Conservation (phyloP, 2,888 invertebrate genomes). For the Mythimna lalbum region DNA sequence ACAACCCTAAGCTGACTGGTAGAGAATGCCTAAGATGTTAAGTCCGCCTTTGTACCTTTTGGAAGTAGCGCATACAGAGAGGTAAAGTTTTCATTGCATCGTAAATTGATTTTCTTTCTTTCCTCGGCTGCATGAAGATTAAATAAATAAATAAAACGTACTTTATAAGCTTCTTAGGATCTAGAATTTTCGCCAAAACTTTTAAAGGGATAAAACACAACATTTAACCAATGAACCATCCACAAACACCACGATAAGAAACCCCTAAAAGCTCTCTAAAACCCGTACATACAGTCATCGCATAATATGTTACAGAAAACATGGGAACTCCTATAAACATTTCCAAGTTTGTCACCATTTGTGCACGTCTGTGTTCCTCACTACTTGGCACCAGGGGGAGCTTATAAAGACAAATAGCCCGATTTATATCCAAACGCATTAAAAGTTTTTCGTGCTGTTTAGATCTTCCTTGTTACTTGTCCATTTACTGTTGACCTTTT, state of each 20-base stretch:
- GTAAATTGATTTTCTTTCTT: too few species aligned
- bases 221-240: background rate
- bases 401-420: slow-evolving; percentile 84
- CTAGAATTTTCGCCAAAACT: background rate
- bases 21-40: too few species aligned
- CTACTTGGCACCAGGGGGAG: slow-evolving; percentile 68
- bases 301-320: slow-evolving; percentile 49
- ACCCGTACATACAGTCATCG: slow-evolving; percentile 27
- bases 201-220: background rate
- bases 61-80: too few species aligned
- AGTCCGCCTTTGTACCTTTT: too few species aligned
- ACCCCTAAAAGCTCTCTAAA: slow-evolving; percentile 28
- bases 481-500: slow-evolving; percentile 72
- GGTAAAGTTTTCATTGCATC: too few species aligned
- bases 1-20: too few species aligned
- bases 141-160: too few species aligned
- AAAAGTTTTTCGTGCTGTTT: slow-evolving; percentile 78
- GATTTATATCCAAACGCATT: slow-evolving; percentile 85
- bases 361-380: slow-evolving; percentile 50
- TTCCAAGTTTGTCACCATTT: slow-evolving; percentile 53
- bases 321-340: slow-evolving; percentile 53
- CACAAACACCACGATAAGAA: slow-evolving; percentile 15
- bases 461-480: slow-evolving; percentile 61
- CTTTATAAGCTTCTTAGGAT: background rate
- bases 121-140: too few species aligned